phyloP scores from a whole-genome alignment of 2,888 invertebrate species.

The Unio delphinus region DNA sequence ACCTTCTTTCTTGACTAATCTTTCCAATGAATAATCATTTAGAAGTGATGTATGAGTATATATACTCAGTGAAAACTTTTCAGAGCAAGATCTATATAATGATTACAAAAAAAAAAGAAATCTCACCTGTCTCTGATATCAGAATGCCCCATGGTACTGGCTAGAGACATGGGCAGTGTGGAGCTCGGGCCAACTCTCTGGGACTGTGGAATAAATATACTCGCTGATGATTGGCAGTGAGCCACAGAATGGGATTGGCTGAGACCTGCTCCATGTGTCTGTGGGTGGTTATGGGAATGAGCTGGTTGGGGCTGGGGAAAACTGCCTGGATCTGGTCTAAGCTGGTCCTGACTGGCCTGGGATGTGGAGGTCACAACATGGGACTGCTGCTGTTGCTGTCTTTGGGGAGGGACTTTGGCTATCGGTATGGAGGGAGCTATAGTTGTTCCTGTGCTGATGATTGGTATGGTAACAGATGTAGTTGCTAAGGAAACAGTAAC shows the following conservation, averaged over 20 bases:
- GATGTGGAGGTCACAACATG: constrained; percentile 12
- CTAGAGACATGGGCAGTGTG: constrained; percentile 12
- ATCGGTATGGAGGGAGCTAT: constrained; percentile 47
- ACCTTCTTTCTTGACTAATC: no score
- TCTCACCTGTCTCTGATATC: constrained; percentile 30
- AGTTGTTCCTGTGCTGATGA: constrained; percentile 35
- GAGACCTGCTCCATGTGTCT: constrained; percentile 16
- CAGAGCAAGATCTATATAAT: no score
- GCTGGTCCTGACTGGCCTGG: constrained; percentile 14
- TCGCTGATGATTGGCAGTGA: constrained; percentile 25
- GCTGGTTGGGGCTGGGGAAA: constrained; percentile 33
- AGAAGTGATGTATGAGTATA: no score
- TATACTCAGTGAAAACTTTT: no score
- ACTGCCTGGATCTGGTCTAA: constrained; percentile 14
- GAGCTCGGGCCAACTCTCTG: constrained; percentile 29
- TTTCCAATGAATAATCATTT: no score
- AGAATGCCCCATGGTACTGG: constrained; percentile 13
- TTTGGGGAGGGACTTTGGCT: constrained; percentile 61
- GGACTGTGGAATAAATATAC: constrained; percentile 37
- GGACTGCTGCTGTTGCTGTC: constrained; percentile 36
- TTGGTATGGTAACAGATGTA: constrained; percentile 33
- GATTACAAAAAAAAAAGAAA: no score
- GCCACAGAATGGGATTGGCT: constrained; percentile 23
- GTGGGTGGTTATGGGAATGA: constrained; percentile 22
- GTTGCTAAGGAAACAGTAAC: constrained; percentile 35